Evolutionary conservation across 1,140 invertebrate species (phyloP).

Genomic region (Galleria mellonella): DNA sequence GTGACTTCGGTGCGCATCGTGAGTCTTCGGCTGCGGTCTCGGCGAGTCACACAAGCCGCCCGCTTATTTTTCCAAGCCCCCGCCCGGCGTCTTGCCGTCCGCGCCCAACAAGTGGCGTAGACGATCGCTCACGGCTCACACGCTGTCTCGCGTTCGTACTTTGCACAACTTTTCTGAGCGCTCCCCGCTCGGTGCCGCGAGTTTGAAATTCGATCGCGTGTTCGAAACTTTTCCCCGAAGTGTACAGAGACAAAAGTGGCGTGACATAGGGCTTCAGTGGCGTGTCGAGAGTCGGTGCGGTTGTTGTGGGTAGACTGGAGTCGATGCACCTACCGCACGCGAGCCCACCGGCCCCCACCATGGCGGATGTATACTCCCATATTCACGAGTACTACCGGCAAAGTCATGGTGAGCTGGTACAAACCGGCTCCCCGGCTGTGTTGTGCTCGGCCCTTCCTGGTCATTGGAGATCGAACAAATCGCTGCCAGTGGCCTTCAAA

Average conservation of each 20-base stretch:
- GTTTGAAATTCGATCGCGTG: constrained; percentile 54
- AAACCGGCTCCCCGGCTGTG: constrained; percentile 93
- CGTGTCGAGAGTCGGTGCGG: constrained; percentile 39
- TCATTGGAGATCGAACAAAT: constrained; percentile 98
- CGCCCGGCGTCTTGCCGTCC: constrained; percentile 58
- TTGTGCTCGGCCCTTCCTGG: constrained; percentile 91
- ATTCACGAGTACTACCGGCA: constrained; percentile 88
- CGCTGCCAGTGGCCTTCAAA: constrained; percentile 94
- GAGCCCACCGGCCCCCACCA: constrained; percentile 71
- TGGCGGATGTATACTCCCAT: constrained; percentile 81
- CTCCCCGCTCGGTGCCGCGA: constrained; percentile 36
- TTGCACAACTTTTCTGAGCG: constrained; percentile 56
- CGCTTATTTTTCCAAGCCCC: constrained; percentile 59
- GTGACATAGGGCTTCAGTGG: constrained; percentile 54
- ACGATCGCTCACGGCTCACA: constrained; percentile 44
- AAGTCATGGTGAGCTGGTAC: constrained; percentile 91
- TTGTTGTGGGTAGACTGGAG: constrained; percentile 52
- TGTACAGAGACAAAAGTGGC: constrained; percentile 37
- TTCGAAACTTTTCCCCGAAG: constrained; percentile 56
- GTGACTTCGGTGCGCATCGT: constrained; percentile 62
- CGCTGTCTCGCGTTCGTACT: constrained; percentile 58
- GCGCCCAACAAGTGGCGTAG: constrained; percentile 68
- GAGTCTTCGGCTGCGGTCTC: constrained; percentile 67
- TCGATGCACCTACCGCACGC: constrained; percentile 72
- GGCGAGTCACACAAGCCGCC: constrained; percentile 33